Evolutionary conservation across 2,888 invertebrate genomes (phyloP).

Genomic region (Horisme vitalbata): DNA sequence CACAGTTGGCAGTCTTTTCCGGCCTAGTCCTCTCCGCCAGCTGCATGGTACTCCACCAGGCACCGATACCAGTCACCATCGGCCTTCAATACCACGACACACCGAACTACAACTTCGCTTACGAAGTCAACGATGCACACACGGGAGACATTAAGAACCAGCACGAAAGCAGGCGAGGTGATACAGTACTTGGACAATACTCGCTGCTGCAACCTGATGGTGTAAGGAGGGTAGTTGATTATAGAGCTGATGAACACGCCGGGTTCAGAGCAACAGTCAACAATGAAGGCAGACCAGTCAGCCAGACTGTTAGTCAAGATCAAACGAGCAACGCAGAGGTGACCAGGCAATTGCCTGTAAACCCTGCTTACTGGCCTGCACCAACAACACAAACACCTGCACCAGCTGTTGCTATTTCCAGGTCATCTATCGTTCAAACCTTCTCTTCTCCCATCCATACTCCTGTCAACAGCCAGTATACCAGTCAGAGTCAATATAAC

Average conservation of each 20-base stretch:
- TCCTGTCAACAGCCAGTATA: conserved; percentile 25
- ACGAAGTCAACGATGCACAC: conserved; percentile 77
- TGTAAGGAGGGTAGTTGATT: conserved; percentile 78
- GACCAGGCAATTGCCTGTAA: conserved; percentile 28
- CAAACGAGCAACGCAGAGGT: conserved; percentile 16
- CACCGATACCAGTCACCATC: conserved; percentile 39
- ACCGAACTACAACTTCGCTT: conserved; percentile 79
- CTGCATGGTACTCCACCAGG: conserved; percentile 62
- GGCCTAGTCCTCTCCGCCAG: conserved; percentile 58
- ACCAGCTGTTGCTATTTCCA: conserved; percentile 57
- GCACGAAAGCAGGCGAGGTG: conserved; percentile 75
- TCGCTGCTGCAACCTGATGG: conserved; percentile 81
- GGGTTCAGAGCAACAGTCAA: conserved; percentile 81
- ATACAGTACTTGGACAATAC: conserved; percentile 79
- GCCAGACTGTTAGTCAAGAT: conserved; percentile 6
- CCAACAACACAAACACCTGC: conserved; percentile 38
- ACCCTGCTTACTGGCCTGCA: conserved; percentile 35
- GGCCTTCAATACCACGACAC: conserved; percentile 45
- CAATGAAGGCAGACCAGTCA: conserved; percentile 52
- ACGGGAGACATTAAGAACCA: conserved; percentile 82
- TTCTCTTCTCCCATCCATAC: conserved; percentile 37
- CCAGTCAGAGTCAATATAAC: conserved; percentile 35
- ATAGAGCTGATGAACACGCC: conserved; percentile 76
- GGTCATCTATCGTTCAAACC: conserved; percentile 59
- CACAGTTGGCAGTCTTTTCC: conserved; percentile 35